A percentile compares a stretch with the other conserved stretches of the same genome.
phyloP scores from a whole-genome alignment of 2,888 invertebrate species.

The Cheilosia impressa region DNA sequence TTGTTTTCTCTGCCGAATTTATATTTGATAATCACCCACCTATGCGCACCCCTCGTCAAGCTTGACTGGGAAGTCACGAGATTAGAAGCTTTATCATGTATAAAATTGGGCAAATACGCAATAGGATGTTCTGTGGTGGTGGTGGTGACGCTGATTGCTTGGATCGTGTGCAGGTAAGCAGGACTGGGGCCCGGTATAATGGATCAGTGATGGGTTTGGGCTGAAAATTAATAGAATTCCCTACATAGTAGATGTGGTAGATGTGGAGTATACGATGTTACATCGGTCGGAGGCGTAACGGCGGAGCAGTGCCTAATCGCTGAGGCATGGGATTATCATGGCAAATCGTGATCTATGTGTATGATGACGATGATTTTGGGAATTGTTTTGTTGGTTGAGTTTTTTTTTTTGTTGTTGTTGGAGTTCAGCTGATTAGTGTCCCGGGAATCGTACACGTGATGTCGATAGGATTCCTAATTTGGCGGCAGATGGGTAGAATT shows the following conservation, averaged over 20 bases:
- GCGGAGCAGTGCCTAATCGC: conserved; percentile 47
- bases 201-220: conserved; percentile 7
- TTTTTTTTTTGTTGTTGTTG: conserved; percentile 5
- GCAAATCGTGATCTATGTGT: conserved; percentile 61
- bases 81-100: conserved; percentile 53
- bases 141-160: conserved; percentile 44
- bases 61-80: conserved; percentile 20
- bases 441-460: conserved; percentile 49
- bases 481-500: conserved; percentile 40
- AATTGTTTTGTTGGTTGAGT: conserved; percentile 19
- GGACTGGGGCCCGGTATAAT: conserved; percentile 10
- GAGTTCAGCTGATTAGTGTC: conserved; percentile 55
- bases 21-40: conserved; percentile 51
- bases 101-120: conserved; percentile 55
- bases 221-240: conserved; percentile 37
- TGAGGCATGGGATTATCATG: conserved; percentile 65
- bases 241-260: conserved; percentile 9
- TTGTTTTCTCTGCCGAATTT: conserved; percentile 4
- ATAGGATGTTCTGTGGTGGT: conserved; percentile 20
- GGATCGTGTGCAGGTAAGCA: conserved; percentile 7
- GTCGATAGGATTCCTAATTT: conserved; percentile 53
- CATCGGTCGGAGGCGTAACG: not conserved
- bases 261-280: not conserved
- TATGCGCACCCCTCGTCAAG: conserved; percentile 9
- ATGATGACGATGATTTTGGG: conserved; percentile 41